A percentile compares a stretch with the other conserved stretches of the same genome.
Conservation (phyloP, 2,888 invertebrate genomes). For the Myathropa florea region DNA sequence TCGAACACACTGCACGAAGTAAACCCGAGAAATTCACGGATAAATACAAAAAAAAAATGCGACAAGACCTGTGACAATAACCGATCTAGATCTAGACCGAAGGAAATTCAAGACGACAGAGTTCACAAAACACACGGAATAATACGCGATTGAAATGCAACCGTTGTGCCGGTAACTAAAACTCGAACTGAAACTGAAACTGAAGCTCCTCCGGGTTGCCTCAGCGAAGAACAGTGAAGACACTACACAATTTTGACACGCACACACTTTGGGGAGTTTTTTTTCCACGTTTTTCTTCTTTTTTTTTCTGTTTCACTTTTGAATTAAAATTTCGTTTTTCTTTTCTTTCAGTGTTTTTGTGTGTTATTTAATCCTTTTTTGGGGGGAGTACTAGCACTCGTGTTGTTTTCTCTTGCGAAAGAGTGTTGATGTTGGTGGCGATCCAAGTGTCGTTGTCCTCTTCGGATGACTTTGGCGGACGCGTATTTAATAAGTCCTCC, state of each 20-base stretch:
- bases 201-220: constrained; percentile 27
- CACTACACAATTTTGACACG: constrained; percentile 38
- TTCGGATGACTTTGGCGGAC: constrained; percentile 25
- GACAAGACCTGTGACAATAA: not conserved
- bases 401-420: not conserved
- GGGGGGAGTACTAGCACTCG: not conserved
- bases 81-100: not conserved
- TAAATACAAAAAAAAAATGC: constrained; percentile 5
- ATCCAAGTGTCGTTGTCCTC: constrained; percentile 31
- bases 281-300: not conserved
- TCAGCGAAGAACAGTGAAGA: constrained; percentile 6
- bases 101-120: not conserved
- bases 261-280: constrained; percentile 37
- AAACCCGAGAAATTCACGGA: not conserved
- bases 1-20: constrained; percentile 24
- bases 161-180: constrained; percentile 54
- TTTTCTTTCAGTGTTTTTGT: not conserved
- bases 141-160: constrained; percentile 11
- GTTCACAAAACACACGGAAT: not conserved
- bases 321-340: not conserved
- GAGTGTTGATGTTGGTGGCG: not conserved
- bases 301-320: too few species aligned
- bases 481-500: constrained; percentile 16
- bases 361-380: constrained; percentile 1
- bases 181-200: constrained; percentile 48